Evolutionary conservation across 2,113 vertebrate genomes (phyloP).

Genomic region (Nothoprocta pentlandii): DNA sequence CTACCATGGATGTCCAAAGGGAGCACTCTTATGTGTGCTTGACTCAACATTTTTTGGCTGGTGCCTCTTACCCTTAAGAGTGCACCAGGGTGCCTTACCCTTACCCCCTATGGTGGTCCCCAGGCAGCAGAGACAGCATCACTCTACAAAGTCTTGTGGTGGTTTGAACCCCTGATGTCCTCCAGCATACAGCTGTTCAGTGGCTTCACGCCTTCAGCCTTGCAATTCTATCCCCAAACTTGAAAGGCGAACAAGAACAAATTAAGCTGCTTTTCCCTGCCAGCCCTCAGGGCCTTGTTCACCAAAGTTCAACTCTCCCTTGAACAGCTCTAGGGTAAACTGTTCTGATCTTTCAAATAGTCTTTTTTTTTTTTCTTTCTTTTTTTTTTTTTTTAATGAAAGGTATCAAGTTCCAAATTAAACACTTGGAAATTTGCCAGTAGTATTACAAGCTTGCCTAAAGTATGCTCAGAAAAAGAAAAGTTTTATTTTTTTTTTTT

Average conservation of each 20-base stretch:
- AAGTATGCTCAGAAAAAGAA: slow-evolving; percentile 34
- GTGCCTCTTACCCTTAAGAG: not conserved
- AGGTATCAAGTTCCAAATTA: slow-evolving; percentile 45
- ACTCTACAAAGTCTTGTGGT: not conserved
- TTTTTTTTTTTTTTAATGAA: not conserved
- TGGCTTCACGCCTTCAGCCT: not conserved
- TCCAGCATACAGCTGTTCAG: slow-evolving; percentile 2
- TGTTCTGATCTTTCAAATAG: slow-evolving; percentile 30
- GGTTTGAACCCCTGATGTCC: not conserved
- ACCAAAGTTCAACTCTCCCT: not conserved
- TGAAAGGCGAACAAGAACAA: not conserved
- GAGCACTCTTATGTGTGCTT: not conserved
- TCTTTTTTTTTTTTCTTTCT: not conserved
- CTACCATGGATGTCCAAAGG: not conserved
- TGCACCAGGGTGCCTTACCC: too few relatives aligned
- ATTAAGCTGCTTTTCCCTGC: not conserved
- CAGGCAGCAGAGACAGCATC: not conserved
- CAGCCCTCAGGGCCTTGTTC: not conserved
- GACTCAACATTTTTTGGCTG: not conserved
- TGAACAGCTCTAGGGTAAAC: not conserved
- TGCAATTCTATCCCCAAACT: not conserved
- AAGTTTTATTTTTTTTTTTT: not conserved
- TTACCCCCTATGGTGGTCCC: not conserved
- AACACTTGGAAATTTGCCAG: slow-evolving; percentile 48
- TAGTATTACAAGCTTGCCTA: not conserved